Conservation (phyloP, 2,797 vertebrate genomes). For the Xenops minutus region DNA sequence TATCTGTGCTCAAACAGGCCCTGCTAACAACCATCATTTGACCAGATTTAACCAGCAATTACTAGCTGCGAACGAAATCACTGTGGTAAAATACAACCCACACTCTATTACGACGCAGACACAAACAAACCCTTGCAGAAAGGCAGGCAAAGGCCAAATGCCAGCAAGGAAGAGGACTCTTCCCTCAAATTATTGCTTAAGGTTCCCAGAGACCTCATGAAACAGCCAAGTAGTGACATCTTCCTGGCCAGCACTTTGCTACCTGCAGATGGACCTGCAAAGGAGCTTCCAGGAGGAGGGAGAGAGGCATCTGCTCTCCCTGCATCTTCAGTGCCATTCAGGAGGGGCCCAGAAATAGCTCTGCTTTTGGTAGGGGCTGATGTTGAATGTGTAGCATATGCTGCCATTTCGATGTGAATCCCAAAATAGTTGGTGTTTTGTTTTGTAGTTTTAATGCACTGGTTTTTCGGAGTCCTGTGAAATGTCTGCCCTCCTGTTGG, state of each 20-base stretch:
- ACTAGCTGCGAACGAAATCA: conserved; percentile 43
- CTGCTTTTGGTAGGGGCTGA: conserved; percentile 16
- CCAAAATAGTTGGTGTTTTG: conserved; percentile 38
- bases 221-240: background rate
- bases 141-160: conserved; percentile 18
- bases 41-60: conserved; percentile 60
- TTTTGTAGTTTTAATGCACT: background rate
- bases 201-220: background rate
- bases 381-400: conserved; percentile 45
- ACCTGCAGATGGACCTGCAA: background rate
- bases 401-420: conserved; percentile 34
- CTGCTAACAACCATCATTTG: conserved; percentile 32
- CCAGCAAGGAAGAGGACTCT: background rate
- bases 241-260: background rate
- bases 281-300: background rate
- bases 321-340: background rate
- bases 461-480: background rate
- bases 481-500: fast-evolving
- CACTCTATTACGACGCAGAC: background rate
- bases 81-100: conserved; percentile 32
- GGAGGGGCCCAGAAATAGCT: conserved; percentile 46
- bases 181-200: background rate
- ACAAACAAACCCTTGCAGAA: conserved; percentile 17
- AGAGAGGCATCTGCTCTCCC: background rate
- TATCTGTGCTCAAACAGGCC: conserved; percentile 22